Conservation (phyloP, 2,797 vertebrate species). For the Sebastes wilsoni region DNA sequence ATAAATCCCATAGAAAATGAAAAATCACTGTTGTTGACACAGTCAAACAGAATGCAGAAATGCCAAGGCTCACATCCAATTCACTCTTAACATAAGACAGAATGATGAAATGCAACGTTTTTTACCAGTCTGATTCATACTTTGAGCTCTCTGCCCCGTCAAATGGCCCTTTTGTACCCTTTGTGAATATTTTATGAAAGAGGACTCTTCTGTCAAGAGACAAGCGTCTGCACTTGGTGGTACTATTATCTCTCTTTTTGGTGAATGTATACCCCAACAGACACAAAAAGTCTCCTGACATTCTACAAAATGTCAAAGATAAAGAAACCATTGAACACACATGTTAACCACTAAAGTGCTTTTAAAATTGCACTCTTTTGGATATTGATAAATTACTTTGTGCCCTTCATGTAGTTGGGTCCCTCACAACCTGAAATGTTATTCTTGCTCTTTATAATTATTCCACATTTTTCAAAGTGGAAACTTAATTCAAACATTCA, state of each 20-base stretch:
- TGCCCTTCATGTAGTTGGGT: background rate
- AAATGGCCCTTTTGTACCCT: conserved; percentile 48
- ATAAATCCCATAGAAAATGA: background rate
- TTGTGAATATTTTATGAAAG: conserved; percentile 57
- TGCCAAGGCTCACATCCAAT: background rate
- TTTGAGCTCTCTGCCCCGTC: conserved; percentile 29
- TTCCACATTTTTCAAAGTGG: background rate
- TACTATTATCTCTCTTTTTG: conserved; percentile 19
- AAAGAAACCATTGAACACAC: conserved; percentile 11
- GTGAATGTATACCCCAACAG: conserved; percentile 6
- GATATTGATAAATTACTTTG: background rate
- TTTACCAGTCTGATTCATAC: conserved; percentile 13
- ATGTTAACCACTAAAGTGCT: background rate
- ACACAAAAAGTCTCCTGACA: conserved; percentile 1
- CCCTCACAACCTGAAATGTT: background rate
- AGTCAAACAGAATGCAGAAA: conserved; percentile 1
- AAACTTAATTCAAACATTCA: background rate
- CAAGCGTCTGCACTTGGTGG: background rate
- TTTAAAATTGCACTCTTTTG: background rate
- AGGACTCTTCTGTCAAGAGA: conserved; percentile 43
- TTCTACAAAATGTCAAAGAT: conserved; percentile 19
- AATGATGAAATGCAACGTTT: conserved; percentile 18
- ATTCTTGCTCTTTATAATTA: background rate
- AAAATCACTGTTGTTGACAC: background rate
- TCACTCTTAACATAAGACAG: conserved; percentile 11